Conservation (phyloP, 2,888 invertebrate genomes). For the Acrocera orbiculus region DNA sequence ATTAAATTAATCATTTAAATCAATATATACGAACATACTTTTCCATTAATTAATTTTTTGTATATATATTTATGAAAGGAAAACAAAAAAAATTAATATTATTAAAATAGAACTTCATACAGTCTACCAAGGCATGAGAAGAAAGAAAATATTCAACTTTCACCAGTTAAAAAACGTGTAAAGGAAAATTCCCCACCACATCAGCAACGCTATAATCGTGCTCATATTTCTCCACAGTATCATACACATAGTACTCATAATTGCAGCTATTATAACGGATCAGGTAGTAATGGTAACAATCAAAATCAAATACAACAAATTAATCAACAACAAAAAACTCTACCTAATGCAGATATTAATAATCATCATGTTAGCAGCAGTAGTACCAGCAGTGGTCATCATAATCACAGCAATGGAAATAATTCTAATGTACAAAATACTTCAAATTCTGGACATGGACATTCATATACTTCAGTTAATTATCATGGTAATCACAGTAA, state of each 20-base stretch:
- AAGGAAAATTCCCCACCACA: constrained; percentile 88
- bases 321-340: constrained; percentile 8
- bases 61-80: too few relatives aligned
- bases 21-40: too few relatives aligned
- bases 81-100: too few relatives aligned
- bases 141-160: constrained; percentile 75
- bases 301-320: constrained; percentile 8
- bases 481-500: constrained; percentile 14
- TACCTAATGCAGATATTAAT: constrained; percentile 10
- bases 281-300: constrained; percentile 20
- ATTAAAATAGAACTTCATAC: too few relatives aligned
- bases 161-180: constrained; percentile 92
- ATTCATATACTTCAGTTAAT: constrained; percentile 11
- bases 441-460: constrained; percentile 14
- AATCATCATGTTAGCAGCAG: constrained; percentile 20
- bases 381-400: constrained; percentile 16
- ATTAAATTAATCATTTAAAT: too few relatives aligned
- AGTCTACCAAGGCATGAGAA: constrained; percentile 43
- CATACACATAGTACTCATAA: constrained; percentile 27
- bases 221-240: constrained; percentile 30
- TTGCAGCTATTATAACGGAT: constrained; percentile 19
- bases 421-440: constrained; percentile 7
- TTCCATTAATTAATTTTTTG: too few relatives aligned
- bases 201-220: constrained; percentile 30
- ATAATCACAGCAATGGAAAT: constrained; percentile 9